Evolutionary conservation across 2,113 vertebrate genomes (phyloP), one percentile per base, ranked within the genome.

Genomic region (Rousettus leschenaultii): DNA sequence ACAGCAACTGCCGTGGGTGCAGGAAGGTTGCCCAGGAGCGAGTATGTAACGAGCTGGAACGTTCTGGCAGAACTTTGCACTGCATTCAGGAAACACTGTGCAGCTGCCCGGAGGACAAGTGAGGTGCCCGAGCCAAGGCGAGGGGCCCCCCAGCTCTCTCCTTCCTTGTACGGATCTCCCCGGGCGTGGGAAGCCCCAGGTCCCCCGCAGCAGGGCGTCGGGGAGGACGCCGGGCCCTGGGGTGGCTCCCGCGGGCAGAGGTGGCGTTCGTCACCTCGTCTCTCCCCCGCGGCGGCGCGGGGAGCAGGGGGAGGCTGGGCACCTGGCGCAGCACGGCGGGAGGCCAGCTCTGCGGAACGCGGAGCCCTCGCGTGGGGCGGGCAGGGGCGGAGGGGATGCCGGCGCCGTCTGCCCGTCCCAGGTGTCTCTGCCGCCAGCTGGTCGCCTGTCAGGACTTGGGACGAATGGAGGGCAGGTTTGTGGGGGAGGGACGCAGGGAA

Each of bases 181-280:
- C 15, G 51, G 51, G 15, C 15, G 15, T 16, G 51, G 15, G 51
- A 16, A 51, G 16, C 15, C 51, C 15, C 15, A 51, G 51, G 4
- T 51, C 51, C 51, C 15, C 51, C 51, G 51, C 51, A 51, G 10
- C 51, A 51, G 2, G 48, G 13, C 48, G 6, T 51, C 48, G 1
- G 13, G 2, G 13, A 15, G 48, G 48, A 51, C 48, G 4, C 2
- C 48, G 48, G 13, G 2, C 51, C 51, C 51, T 51, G 51, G 51
- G 15, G 51, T 51, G 51, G 51, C 51, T 51, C 51, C 51, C 51
- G 1, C 4, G 7, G 14, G 10, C n/a, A 7, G 57, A 35, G 28
- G 35, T 1, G 18, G 35, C 3, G 0, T 7, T 2, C 6, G 66
- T 6, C 5, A 0, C 15, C 2, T 15, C 0, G 15, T 21, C 22